phyloP scores from a whole-genome alignment of 2,113 vertebrate species.

The Cryptoleucopteryx plumbea region DNA sequence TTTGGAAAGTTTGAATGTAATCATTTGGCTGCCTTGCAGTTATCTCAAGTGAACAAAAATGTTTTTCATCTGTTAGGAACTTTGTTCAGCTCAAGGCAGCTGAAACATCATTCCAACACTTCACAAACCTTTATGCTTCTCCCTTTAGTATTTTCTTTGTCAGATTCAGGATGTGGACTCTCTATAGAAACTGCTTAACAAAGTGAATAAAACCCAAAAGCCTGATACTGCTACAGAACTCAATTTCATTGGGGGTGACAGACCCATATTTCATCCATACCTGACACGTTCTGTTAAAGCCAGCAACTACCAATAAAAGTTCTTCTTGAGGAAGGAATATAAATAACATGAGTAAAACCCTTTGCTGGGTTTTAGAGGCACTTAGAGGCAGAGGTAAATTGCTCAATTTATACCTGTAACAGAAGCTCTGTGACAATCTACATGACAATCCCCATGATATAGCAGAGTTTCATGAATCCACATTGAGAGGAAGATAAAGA shows the following conservation, averaged over 20 bases:
- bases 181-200: background rate
- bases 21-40: conserved; percentile 36
- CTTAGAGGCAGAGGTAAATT: background rate
- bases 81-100: background rate
- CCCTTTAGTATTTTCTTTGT: background rate
- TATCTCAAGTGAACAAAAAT: conserved; percentile 51
- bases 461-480: background rate
- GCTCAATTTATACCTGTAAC: background rate
- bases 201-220: background rate
- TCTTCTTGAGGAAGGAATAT: background rate
- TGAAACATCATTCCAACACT: conserved; percentile 13
- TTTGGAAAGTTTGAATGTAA: conserved; percentile 54
- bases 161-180: background rate
- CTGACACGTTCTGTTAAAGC: background rate
- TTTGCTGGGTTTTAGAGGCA: background rate
- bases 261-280: background rate
- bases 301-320: background rate
- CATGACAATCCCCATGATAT: accelerated
- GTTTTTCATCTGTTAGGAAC: conserved; percentile 45
- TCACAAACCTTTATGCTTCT: background rate
- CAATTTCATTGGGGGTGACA: background rate
- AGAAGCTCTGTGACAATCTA: background rate
- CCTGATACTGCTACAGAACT: background rate
- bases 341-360: background rate
- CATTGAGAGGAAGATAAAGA: background rate